Evolutionary conservation across 1,140 invertebrate species (phyloP), one percentile per base, ranked within the genome.

Genomic region (Paraescarpia echinospica): DNA sequence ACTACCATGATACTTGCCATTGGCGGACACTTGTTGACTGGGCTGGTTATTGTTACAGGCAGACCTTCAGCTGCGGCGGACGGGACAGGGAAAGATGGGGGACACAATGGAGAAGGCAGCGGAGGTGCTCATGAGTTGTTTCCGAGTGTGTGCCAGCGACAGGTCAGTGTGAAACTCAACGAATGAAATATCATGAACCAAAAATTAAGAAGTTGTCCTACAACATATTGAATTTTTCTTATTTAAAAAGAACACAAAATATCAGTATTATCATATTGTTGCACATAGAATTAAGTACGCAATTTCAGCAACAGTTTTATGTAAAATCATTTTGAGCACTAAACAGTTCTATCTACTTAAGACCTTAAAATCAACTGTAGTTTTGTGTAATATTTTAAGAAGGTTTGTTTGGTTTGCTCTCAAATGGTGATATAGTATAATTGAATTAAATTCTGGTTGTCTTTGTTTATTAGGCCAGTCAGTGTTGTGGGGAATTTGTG

Each of bases 101-200:
- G 98, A 98, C 95, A 97, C 98, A 91, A 95, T 99, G 91, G 98
- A 99, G 96, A 99, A 99, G 96, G 98, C 98, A 89, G 99, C 99
- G 0, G 99, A 99, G 94, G 97, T 97, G 94, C 96, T 99, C 12
- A 99, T 99, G 97, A 97, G 97, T 33, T 98, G 98, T 96, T 99
- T 99, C 96, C 96, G 99, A 95, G 98, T 99, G 33, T 99, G 99
- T 96, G 98, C 99, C 34, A 98, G 98, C 33, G 99, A 99, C 95
- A 99, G 98, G 97, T 97, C 95, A 95, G n/a, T n/a, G n/a, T n/a
- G n/a, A n/a, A n/a, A n/a, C n/a, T n/a, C n/a, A n/a, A n/a, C n/a
- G n/a, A n/a, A n/a, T n/a, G n/a, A n/a, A n/a, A 77, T 77, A 18
- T 77, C 59, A 4, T 27, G 22, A 41, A 14, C 2, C 22, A 77